Percentiles rank a stretch among this genome's conserved stretches.
Conservation (phyloP, 2,888 invertebrate genomes). For the Aplocera efformata region DNA sequence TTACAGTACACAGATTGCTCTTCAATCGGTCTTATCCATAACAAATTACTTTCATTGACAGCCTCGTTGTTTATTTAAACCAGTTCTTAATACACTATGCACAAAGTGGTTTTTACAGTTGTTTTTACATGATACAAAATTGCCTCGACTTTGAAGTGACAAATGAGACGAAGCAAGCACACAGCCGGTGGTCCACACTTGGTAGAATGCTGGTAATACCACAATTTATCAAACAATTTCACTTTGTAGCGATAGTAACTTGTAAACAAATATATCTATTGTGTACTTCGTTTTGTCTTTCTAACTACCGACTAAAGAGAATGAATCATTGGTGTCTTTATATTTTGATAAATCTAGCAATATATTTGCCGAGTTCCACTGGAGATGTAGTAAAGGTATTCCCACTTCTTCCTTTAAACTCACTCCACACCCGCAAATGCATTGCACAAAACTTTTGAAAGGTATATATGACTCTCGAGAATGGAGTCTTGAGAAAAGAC, state of each 20-base stretch:
- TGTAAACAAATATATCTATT: slow-evolving; percentile 13
- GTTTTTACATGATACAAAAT: slow-evolving; percentile 9
- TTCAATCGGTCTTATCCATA: slow-evolving; percentile 16
- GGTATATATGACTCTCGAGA: no score
- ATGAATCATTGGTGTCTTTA: background rate
- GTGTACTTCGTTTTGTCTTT: slow-evolving; percentile 35
- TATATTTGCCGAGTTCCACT: no score
- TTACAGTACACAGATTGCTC: slow-evolving; percentile 13
- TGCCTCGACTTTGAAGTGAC: slow-evolving; percentile 44
- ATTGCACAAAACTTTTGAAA: no score
- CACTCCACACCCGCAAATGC: no score
- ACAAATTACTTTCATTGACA: slow-evolving; percentile 20
- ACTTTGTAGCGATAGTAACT: slow-evolving; percentile 42
- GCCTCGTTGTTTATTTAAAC: slow-evolving; percentile 4
- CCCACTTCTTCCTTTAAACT: no score
- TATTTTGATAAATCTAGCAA: no score
- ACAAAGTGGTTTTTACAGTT: slow-evolving; percentile 8
- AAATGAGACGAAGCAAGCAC: slow-evolving; percentile 47
- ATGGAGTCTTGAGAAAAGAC: no score
- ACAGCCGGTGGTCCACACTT: slow-evolving; percentile 56
- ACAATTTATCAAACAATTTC: slow-evolving; percentile 64
- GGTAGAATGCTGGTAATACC: slow-evolving; percentile 33
- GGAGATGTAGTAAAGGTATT: no score
- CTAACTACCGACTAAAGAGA: slow-evolving; percentile 46
- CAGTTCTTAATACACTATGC: background rate